Percentiles rank a stretch among this genome's conserved stretches.
These are phyloP conservation scores for Chalcis sispes DNA, from an alignment of 2,888 invertebrate species.

Conservation along the genomic window DNA sequence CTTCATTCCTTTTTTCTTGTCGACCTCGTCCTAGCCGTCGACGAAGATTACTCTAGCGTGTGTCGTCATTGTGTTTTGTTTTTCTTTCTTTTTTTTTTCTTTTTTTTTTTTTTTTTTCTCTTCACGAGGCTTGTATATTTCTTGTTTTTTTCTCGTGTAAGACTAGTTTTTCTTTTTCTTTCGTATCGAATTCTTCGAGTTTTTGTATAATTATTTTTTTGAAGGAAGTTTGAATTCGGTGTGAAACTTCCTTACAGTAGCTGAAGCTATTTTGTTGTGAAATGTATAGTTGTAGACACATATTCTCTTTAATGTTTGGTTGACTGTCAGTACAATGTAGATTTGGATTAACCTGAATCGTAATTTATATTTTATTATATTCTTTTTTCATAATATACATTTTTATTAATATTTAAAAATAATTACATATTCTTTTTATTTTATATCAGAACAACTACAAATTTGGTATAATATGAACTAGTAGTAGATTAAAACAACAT, in stretches of 20 bases:
- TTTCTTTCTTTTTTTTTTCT: too few relatives aligned
- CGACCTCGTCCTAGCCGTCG: slow-evolving; percentile 25
- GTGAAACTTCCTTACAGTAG: background rate
- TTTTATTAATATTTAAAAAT: background rate
- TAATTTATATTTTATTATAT: background rate
- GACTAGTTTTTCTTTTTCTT: slow-evolving; percentile 20
- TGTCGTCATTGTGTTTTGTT: too few relatives aligned
- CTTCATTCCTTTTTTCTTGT: slow-evolving; percentile 1
- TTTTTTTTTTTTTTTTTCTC: background rate
- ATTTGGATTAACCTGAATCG: slow-evolving; percentile 9
- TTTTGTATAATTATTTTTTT: background rate
- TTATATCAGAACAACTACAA: background rate
- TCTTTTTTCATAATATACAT: slow-evolving; percentile 8
- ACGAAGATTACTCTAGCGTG: background rate
- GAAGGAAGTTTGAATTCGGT: background rate
- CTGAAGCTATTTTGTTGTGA: background rate
- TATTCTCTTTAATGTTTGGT: background rate
- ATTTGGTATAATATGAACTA: slow-evolving; percentile 42
- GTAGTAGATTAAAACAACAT: slow-evolving; percentile 33
- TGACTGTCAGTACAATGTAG: background rate
- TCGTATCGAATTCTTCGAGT: too few relatives aligned
- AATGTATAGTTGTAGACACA: background rate
- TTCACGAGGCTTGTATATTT: background rate
- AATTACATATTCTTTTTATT: slow-evolving; percentile 12
- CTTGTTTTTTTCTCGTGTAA: slow-evolving; percentile 1